Evolutionary conservation across 2,888 invertebrate species (phyloP), one percentile per base, ranked within the genome.

Genomic region (Nemoura dubitans): DNA sequence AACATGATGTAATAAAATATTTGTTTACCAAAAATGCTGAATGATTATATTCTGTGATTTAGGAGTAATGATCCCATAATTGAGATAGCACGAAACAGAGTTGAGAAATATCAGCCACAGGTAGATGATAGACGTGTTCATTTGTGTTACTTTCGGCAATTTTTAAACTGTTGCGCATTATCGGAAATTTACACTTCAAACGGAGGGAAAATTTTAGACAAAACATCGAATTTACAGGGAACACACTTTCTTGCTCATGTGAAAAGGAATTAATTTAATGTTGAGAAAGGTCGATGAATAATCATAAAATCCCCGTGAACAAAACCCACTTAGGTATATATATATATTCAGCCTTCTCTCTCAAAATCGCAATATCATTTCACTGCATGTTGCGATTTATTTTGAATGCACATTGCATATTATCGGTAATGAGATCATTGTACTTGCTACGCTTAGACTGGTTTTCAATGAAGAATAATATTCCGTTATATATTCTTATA

Each of bases 1-100:
- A 83, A 26, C 26, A 84, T 84, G 84, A 76, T 84, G 59, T 59
- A 84, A 84, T 84, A 84, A 84, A 76, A 76, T 83, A 84, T 84
- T 84, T 84, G 84, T 84, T 84, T 84, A 84, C 84, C 84, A 84
- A 84, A 84, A 76, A 84, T 78, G n/a, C 28, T 78, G 78, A 78
- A 27, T 78, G 78, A 78, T 10, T 78, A 25, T 76, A n/a, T n/a
- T 76, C 78, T 78, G 28, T 59, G 59, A 59, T 16, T 7, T 59
- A 59, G 2, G 59, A 10, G 59, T 59, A 59, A 59, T 59, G 3
- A 59, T 59, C 59, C 21, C 59, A 1, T 21, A 59, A 59, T 7
- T 14, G 21, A 21, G 14, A 59, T 10, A 59, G 2, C 21, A 7
- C 14, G 59, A 59, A 16, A 36, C 36, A 36, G 36, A 3, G 36